Conservation (phyloP, 1,140 invertebrate genomes). For the Drosophila bocqueti region DNA sequence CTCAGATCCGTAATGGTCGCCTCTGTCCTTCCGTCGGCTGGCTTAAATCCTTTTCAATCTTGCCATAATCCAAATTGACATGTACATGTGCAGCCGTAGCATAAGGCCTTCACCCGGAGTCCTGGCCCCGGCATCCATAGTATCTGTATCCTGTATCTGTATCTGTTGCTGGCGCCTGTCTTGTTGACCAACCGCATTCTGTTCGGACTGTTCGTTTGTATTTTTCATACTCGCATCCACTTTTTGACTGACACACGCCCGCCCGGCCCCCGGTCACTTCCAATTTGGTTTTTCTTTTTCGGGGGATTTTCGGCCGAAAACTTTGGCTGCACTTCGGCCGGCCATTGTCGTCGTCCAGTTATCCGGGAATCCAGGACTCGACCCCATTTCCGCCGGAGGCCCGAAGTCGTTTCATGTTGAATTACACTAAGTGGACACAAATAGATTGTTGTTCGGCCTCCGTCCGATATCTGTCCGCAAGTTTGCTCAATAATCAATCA, state of each 20-base stretch:
- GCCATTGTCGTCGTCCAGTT: conserved; percentile 13
- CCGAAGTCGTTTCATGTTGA: conserved; percentile 55
- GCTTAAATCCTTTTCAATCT: conserved; percentile 75
- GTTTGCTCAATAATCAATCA: conserved; percentile 84
- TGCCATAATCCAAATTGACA: conserved; percentile 77
- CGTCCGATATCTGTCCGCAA: conserved; percentile 75
- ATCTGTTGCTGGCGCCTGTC: conserved; percentile 41
- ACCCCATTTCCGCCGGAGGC: conserved; percentile 41
- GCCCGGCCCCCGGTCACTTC: conserved; percentile 63
- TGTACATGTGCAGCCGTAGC: conserved; percentile 56
- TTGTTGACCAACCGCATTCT: conserved; percentile 78
- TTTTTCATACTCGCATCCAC: conserved; percentile 73
- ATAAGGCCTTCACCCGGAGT: conserved; percentile 51
- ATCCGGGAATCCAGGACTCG: conserved; percentile 20
- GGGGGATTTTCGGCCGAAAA: conserved; percentile 56
- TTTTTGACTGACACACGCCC: conserved; percentile 60
- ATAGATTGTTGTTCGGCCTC: conserved; percentile 67
- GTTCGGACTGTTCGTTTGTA: conserved; percentile 70
- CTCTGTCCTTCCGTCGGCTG: conserved; percentile 12
- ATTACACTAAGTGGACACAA: conserved; percentile 83
- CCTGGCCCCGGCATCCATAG: conserved; percentile 24
- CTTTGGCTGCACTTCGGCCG: conserved; percentile 46
- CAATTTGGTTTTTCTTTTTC: conserved; percentile 78
- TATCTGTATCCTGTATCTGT: conserved; percentile 22
- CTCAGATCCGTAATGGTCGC: conserved; percentile 25